Evolutionary conservation across 1,140 invertebrate genomes (phyloP), one percentile per base, ranked within the genome.

Genomic region (Conus betulinus): DNA sequence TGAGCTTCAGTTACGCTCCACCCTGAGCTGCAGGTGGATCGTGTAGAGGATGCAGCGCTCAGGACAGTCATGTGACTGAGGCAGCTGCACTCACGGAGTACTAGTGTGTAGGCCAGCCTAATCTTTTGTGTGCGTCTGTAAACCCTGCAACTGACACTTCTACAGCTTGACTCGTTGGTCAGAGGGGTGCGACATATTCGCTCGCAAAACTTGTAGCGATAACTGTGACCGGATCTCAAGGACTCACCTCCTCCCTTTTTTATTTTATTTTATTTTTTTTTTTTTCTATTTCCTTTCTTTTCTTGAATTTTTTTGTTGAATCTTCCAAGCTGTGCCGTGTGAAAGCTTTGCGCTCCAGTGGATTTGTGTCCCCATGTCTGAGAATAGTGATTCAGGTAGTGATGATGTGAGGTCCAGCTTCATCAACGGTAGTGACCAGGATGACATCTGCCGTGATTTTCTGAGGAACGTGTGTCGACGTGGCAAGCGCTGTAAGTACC

Each of bases 401-500:
- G 94, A 94, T n/a, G 92, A 92, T 71, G 63, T 81, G 74, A 85
- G 84, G 53, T 67, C 76, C 82, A 71, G 71, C 79, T 20, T 23
- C 23, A 23, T 71, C 84, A 39, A 82, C 78, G 89, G 92, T n/a
- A 87, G 92, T 90, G 63, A 93, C 91, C 91, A 90, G 67, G 92
- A 94, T 71, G 95, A 96, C 89, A 94, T 96, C 83, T 97, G 96
- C 92, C 95, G 96, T 39, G 96, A 97, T 92, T 97, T 95, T 93
- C 93, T 97, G 90, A 95, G 96, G 71, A 97, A 97, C 94, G 96
- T 96, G 74, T 98, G 98, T 94, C 97, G 97, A 88, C 95, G 97
- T 20, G 97, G 97, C 15, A 97, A 97, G 91, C 96, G 96, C 71
- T 98, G 98, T 95, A 97, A 97, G 96, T 94, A 93, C 89, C 92